These are phyloP conservation scores for Cecidostiba fungosa DNA, from an alignment of 2,888 invertebrate genomes.

Conservation along the genomic window DNA sequence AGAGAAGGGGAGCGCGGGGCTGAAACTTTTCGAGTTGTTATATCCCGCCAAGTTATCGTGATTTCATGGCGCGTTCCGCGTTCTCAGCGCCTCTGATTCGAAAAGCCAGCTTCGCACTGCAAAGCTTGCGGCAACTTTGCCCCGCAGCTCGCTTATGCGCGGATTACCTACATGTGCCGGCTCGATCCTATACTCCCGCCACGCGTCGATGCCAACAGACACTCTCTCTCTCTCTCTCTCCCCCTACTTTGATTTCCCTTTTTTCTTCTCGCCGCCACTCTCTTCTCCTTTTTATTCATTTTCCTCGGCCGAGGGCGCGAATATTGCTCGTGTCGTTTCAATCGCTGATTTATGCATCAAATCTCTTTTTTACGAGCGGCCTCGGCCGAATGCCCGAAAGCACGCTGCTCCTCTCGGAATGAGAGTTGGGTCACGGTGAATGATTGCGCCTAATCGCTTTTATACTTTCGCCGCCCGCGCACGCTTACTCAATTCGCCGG, in stretches of 20 bases:
- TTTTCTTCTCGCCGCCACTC: neutral
- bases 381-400: neutral
- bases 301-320: slow-evolving; percentile 6
- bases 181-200: neutral
- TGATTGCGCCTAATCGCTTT: slow-evolving; percentile 52
- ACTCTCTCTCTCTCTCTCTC: neutral
- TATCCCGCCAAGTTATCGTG: slow-evolving; percentile 46
- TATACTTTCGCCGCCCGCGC: slow-evolving; percentile 39
- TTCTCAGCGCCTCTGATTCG: slow-evolving; percentile 11
- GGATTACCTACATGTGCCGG: slow-evolving; percentile 34
- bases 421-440: slow-evolving; percentile 45
- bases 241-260: neutral
- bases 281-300: slow-evolving; percentile 37
- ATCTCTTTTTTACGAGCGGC: slow-evolving; percentile 41
- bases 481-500: slow-evolving; percentile 36
- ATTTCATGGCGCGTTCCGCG: slow-evolving; percentile 30
- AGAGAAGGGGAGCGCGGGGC: neutral
- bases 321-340: slow-evolving; percentile 46
- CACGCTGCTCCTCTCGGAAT: neutral
- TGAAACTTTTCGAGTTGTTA: slow-evolving; percentile 45
- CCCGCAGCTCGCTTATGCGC: slow-evolving; percentile 15
- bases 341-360: slow-evolving; percentile 52
- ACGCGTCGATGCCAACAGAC: neutral
- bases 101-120: slow-evolving; percentile 17
- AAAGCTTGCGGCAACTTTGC: slow-evolving; percentile 23